Percentiles rank a stretch among this genome's conserved stretches.
These are phyloP conservation scores for Enteromius radiatus DNA, from an alignment of 2,797 vertebrate species.

Conservation along the genomic window DNA sequence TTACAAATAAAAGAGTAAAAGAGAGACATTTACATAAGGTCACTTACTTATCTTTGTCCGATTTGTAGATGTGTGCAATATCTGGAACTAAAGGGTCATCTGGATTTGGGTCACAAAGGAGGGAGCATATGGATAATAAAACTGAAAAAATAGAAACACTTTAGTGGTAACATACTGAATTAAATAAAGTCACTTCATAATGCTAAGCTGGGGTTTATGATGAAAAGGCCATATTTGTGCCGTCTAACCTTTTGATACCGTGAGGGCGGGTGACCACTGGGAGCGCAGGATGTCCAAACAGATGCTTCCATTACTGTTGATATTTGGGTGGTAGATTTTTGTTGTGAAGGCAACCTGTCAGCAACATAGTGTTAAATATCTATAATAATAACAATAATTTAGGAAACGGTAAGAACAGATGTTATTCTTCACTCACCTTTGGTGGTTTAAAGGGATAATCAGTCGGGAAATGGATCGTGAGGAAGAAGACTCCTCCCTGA, in stretches of 20 bases:
- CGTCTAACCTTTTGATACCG: slow-evolving; percentile 83
- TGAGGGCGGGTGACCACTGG: slow-evolving; percentile 87
- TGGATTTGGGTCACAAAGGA: slow-evolving; percentile 82
- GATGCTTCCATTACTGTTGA: slow-evolving; percentile 88
- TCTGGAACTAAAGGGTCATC: slow-evolving; percentile 81
- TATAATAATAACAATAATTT: neutral
- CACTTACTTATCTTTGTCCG: slow-evolving; percentile 76
- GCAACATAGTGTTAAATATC: slow-evolving; percentile 20
- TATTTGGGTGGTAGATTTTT: slow-evolving; percentile 89
- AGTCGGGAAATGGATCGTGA: slow-evolving; percentile 84
- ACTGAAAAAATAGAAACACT: slow-evolving; percentile 64
- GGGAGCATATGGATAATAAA: slow-evolving; percentile 81
- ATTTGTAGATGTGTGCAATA: slow-evolving; percentile 79
- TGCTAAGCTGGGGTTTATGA: neutral
- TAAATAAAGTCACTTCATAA: neutral
- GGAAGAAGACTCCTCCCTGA: slow-evolving; percentile 85
- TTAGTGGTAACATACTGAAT: neutral
- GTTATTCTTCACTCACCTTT: slow-evolving; percentile 72
- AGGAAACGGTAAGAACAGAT: neutral
- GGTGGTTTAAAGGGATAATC: slow-evolving; percentile 89
- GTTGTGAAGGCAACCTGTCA: slow-evolving; percentile 84
- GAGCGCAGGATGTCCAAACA: slow-evolving; percentile 86
- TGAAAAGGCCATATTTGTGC: neutral
- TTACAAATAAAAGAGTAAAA: neutral
- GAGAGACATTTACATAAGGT: neutral